A percentile compares a stretch with the other conserved stretches of the same genome.
Conservation (phyloP, 2,888 invertebrate species). For the Drosophila pegasa region DNA sequence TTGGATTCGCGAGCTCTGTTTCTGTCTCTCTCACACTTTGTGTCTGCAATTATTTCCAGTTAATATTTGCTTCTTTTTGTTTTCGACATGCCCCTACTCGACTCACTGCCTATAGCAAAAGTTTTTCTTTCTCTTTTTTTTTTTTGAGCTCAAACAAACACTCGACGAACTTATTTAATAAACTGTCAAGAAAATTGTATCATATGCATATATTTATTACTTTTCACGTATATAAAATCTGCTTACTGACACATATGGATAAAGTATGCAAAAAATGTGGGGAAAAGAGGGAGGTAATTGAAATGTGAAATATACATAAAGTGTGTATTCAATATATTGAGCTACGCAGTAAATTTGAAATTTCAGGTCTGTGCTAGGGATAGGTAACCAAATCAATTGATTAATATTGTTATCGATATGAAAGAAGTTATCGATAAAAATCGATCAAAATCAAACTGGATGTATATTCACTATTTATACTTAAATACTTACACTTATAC, state of each 20-base stretch:
- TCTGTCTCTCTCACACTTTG: constrained; percentile 11
- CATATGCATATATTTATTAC: background rate
- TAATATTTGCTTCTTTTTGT: constrained; percentile 34
- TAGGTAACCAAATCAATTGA: too few species aligned
- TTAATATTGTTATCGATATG: too few species aligned
- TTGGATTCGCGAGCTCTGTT: background rate
- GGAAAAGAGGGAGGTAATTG: too few species aligned
- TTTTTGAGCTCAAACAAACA: constrained; percentile 22
- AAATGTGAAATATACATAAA: too few species aligned
- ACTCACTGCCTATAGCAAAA: constrained; percentile 22
- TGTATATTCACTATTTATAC: too few species aligned
- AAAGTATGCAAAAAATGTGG: too few species aligned
- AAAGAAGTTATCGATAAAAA: too few species aligned
- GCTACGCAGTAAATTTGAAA: too few species aligned
- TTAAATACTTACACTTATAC: too few species aligned
- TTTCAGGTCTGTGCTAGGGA: too few species aligned
- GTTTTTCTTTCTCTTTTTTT: constrained; percentile 15
- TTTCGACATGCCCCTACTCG: background rate
- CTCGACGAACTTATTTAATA: constrained; percentile 50
- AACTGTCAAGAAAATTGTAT: constrained; percentile 17
- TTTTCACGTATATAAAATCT: background rate
- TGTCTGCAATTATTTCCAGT: constrained; percentile 33
- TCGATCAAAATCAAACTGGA: too few species aligned
- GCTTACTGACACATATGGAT: background rate
- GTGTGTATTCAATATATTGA: too few species aligned